Conservation (phyloP, 2,888 invertebrate genomes). For the Erannis defoliaria region DNA sequence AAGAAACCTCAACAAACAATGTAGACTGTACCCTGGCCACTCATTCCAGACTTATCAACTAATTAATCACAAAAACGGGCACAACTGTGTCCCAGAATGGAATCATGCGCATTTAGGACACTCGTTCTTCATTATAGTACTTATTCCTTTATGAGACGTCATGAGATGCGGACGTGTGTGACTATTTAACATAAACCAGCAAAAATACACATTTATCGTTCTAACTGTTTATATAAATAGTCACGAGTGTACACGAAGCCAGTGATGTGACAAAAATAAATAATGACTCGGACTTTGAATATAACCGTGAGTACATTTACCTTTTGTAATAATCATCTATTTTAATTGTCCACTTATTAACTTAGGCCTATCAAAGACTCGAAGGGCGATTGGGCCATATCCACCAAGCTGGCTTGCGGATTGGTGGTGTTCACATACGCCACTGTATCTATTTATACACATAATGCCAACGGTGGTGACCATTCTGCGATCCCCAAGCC, state of each 20-base stretch:
- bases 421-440: too few species aligned
- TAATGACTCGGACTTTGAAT: slow-evolving; percentile 30
- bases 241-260: slow-evolving; percentile 5
- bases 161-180: slow-evolving; percentile 31
- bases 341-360: too few species aligned
- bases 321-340: too few species aligned
- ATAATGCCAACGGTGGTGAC: too few species aligned
- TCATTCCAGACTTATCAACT: slow-evolving; percentile 11
- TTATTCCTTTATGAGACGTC: slow-evolving; percentile 26
- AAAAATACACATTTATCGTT: slow-evolving; percentile 1
- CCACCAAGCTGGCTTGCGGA: too few species aligned
- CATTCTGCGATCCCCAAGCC: too few species aligned
- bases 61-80: slow-evolving; percentile 18
- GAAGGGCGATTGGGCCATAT: too few species aligned
- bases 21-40: too few species aligned
- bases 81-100: slow-evolving; percentile 19
- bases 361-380: too few species aligned
- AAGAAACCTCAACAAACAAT: too few species aligned
- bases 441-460: too few species aligned
- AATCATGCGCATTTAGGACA: slow-evolving; percentile 31
- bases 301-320: slow-evolving; percentile 34
- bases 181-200: neutral
- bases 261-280: slow-evolving; percentile 28
- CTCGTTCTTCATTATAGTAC: slow-evolving; percentile 18
- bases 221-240: slow-evolving; percentile 16